phyloP scores from a whole-genome alignment of 1,140 invertebrate species.

The Elysia chlorotica region DNA sequence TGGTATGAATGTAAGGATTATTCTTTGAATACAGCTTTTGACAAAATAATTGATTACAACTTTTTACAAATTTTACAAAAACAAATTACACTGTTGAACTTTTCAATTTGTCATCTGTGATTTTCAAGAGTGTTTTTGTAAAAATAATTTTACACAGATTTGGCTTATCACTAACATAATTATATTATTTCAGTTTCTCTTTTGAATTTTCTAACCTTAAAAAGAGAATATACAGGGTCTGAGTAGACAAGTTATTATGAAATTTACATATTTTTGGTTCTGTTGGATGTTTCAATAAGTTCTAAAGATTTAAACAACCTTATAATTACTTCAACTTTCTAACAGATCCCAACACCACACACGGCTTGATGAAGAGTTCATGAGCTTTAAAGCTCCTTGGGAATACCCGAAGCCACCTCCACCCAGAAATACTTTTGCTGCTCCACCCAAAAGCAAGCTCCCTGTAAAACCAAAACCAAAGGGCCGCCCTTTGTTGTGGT shows the following conservation, averaged over 20 bases:
- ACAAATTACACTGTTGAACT: no score
- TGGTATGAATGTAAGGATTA: no score
- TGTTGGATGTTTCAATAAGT: neutral
- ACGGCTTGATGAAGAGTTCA: neutral
- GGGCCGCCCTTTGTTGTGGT: conserved; percentile 6
- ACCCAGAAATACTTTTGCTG: conserved; percentile 2
- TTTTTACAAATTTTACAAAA: no score
- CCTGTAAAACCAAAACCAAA: neutral
- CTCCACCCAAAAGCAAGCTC: neutral
- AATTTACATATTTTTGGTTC: neutral
- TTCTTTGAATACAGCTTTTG: no score
- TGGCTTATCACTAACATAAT: neutral
- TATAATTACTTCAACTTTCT: neutral
- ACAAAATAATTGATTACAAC: no score
- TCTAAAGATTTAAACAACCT: neutral
- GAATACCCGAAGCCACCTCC: conserved; percentile 14
- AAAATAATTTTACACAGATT: neutral
- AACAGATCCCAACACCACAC: conserved; percentile 8
- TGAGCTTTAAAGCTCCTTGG: conserved; percentile 16
- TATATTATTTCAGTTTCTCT: neutral
- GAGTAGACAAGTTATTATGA: neutral
- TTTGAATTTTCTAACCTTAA: neutral
- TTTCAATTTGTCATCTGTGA: no score
- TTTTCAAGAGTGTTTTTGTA: no score
- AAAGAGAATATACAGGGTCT: neutral